phyloP scores from a whole-genome alignment of 2,888 invertebrate genomes.

The Pycnomerus fuliginosus region DNA sequence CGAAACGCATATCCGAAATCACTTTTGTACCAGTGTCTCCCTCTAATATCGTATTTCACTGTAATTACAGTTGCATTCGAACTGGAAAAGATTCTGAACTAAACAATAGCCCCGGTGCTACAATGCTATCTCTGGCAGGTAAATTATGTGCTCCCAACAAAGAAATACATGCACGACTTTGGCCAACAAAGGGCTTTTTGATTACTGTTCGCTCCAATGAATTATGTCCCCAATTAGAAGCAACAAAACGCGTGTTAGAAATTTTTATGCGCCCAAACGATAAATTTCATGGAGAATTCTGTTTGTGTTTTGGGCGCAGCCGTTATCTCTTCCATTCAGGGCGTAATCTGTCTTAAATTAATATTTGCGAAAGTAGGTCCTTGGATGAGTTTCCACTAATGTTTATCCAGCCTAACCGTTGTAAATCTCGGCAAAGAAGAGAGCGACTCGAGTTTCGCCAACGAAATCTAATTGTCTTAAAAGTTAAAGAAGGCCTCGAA shows the following conservation, averaged over 20 bases:
- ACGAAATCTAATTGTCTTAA: constrained; percentile 14
- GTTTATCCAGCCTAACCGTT: constrained; percentile 3
- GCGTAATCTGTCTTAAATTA: constrained; percentile 3
- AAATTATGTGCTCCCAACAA: constrained; percentile 22
- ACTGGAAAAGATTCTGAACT: constrained; percentile 1
- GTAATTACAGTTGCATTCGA: constrained; percentile 6
- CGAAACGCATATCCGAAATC: constrained; percentile 16
- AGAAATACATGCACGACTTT: constrained; percentile 21
- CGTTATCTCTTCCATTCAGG: neutral
- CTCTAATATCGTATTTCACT: constrained; percentile 9
- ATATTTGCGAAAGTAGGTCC: constrained; percentile 2
- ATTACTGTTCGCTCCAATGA: constrained; percentile 22
- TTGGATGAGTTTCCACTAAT: constrained; percentile 4
- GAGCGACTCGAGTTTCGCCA: neutral
- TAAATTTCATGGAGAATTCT: too few species aligned
- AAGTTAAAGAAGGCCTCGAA: constrained; percentile 10
- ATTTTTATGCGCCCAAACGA: too few species aligned
- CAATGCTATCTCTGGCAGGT: constrained; percentile 24
- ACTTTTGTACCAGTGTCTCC: constrained; percentile 3
- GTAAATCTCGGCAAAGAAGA: constrained; percentile 6
- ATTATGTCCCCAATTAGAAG: constrained; percentile 20
- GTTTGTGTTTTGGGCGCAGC: too few species aligned
- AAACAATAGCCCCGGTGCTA: constrained; percentile 21
- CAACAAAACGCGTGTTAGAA: too few species aligned
- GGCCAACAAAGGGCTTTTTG: constrained; percentile 22